Base-by-base conservation (phyloP, 2,888 invertebrate species). In the Megaustenia siamemsis region DNA sequence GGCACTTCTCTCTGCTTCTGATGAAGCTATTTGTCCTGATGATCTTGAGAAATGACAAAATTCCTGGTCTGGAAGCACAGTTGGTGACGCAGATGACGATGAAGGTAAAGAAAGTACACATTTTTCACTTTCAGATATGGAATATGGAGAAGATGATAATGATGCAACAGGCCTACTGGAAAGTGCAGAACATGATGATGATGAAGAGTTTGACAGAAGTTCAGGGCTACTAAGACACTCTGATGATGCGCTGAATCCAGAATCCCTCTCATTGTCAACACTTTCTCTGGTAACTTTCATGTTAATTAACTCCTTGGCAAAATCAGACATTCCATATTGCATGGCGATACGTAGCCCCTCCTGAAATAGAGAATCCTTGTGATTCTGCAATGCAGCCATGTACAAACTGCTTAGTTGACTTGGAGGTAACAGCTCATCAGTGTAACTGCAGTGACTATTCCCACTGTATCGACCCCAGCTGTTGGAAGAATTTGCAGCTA, bases 331-430 rank as follows among this genome's bases (percentile, higher is more conserved):
- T n/a, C 93, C 93, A 75, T 92, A 93, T 86, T 93, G 92, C 86
- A 92, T 91, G 49, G 94, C 94, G 82, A 95, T 94, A 79, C 95
- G 91, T 83, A 95, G 91, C n/a, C 95, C 95, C 89, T 95, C 95
- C 86, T 94, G 94, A 89, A 95, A 93, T 35, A 95, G 91, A 21
- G 94, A 93, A 84, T 94, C 94, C 35, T 85, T 84, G 53, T 78
- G 83, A 81, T 85, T 85, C 24, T 82, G 82, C 21, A 84, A 53
- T 38, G 87, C 85, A n/a, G 87, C 86, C 75, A 84, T 71, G 76
- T 86, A 87, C 49, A 87, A 69, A 24, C 86, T 84, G 75, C 82
- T 86, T 10, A 87, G 84, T 56, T 86, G 83, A 8, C 75, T 84
- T 28, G 24, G 43, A 21, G 68, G 28, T 4, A 56, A 24, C 12